A percentile compares a stretch with the other conserved stretches of the same genome.
Evolutionary conservation across 2,888 invertebrate genomes (phyloP).

Genomic region (Nemoura dubitans): DNA sequence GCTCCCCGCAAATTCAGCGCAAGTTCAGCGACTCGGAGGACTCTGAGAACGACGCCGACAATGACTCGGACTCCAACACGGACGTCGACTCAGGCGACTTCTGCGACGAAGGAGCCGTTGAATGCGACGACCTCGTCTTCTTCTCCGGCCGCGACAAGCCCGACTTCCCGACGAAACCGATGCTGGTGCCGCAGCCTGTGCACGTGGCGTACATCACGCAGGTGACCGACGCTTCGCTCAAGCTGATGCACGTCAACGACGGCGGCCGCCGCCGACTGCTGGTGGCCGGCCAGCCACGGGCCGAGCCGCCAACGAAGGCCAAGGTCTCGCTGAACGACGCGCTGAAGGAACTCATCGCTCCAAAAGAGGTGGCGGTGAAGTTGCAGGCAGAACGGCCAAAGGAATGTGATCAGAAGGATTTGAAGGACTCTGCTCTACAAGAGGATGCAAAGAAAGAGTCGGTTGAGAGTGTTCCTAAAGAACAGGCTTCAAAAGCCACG

Average conservation of each 20-base stretch:
- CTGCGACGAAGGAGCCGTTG: conserved; percentile 27
- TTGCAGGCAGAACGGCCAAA: background rate
- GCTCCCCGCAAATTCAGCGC: conserved; percentile 77
- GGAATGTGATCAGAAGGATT: background rate
- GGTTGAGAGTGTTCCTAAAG: background rate
- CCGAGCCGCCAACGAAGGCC: background rate
- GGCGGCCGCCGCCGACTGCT: background rate
- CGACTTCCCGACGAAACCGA: background rate
- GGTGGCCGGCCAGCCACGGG: background rate
- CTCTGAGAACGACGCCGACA: conserved; percentile 50
- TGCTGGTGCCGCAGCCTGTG: background rate
- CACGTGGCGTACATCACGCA: conserved; percentile 27
- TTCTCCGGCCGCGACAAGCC: conserved; percentile 4
- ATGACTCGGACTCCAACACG: conserved; percentile 40
- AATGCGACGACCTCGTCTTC: background rate
- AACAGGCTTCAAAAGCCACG: background rate
- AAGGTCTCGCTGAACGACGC: background rate
- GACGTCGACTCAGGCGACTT: conserved; percentile 51
- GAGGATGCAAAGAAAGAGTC: background rate
- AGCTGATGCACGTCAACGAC: background rate
- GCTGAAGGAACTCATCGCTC: background rate
- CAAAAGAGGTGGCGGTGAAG: background rate
- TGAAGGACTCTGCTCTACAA: background rate
- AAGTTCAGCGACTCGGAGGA: conserved; percentile 62
- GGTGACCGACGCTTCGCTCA: background rate